Conservation (phyloP, 2,797 vertebrate genomes). For the Helarctos malayanus region DNA sequence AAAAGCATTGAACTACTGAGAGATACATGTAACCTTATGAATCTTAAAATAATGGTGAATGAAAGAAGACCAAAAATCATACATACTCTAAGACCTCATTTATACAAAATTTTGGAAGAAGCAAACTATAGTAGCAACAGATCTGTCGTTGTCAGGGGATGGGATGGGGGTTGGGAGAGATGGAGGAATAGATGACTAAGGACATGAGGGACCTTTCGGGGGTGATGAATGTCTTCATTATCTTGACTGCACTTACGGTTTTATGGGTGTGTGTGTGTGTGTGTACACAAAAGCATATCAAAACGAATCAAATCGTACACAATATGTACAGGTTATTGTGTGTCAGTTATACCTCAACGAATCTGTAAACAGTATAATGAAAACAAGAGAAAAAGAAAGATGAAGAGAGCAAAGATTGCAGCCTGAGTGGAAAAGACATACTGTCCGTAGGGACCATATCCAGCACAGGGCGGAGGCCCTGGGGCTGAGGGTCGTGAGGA, state of each 20-base stretch:
- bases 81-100: neutral
- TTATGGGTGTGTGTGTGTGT: neutral
- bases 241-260: neutral
- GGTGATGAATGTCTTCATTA: neutral
- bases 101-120: neutral
- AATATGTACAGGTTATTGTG: neutral
- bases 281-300: neutral
- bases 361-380: neutral
- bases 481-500: neutral
- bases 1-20: neutral
- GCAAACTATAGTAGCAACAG: neutral
- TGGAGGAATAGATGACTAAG: neutral
- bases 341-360: neutral
- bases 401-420: neutral
- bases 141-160: neutral
- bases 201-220: neutral
- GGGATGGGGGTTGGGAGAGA: neutral
- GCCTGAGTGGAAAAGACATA: neutral
- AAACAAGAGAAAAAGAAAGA: neutral
- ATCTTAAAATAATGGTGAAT: neutral
- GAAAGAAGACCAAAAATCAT: neutral
- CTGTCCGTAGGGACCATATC: neutral
- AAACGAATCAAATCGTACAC: neutral
- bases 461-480: neutral
- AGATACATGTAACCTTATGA: neutral